Evolutionary conservation across 1,140 invertebrate genomes (phyloP), one percentile per base, ranked within the genome.

Genomic region (Dendrolimus punctatus): DNA sequence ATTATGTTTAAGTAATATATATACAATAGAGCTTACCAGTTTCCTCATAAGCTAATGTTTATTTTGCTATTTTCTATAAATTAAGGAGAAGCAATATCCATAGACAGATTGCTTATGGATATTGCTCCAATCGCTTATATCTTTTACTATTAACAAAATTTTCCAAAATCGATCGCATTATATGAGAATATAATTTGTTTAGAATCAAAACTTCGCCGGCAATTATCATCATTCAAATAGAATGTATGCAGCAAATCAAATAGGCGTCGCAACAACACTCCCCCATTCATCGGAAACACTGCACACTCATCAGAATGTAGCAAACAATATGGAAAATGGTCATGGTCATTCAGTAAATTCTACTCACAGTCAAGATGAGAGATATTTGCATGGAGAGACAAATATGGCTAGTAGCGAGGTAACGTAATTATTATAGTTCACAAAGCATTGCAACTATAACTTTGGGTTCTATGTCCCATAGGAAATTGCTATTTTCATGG

Each of bases 241-340:
- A 7, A 77, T 83, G 68, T 88, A 80, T 50, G 77, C 74, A 0
- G 73, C 83, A 0, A 88, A 88, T 50, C 86, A 87, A 62, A 82
- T 88, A 9, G 86, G 85, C 0, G 86, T 88, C 0, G 86, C 86
- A 10, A 88, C 86, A 0, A 87, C 85, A 2, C 55, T 88, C 48
- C 83, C 81, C 0, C 85, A 88, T 40, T 58, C 71, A 6, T 60
- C 69, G 4, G 80, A 85, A 45, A 53, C 56, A 7, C 8, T 71
- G n/a, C 66, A 74, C 9, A 50, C 55, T 1, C 60, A 58, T 5
- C 70, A 71, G 6, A 63, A 64, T 45, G 41, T 70, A 8, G 9
- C 64, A 0, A 71, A 64, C 45, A 75, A 68, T 41, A 65, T 70
- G 0, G 76, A 80, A 23, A 60, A 62, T 46, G 75, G 80, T 5